These are phyloP conservation scores for Tyto alba DNA, from an alignment of 2,113 vertebrate genomes.

Conservation along the genomic window DNA sequence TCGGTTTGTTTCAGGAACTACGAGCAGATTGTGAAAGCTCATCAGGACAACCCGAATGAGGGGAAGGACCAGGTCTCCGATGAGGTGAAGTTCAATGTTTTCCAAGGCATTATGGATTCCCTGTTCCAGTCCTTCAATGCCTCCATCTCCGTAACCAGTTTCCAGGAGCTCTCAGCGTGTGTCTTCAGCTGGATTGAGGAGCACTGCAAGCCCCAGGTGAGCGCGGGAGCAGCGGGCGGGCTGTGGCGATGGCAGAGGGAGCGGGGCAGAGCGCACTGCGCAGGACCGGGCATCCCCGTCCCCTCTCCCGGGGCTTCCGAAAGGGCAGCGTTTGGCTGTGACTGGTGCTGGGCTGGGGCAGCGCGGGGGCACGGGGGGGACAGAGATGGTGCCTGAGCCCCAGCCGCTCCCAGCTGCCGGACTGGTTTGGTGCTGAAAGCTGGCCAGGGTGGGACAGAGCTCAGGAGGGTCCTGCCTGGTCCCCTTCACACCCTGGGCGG, in stretches of 20 bases:
- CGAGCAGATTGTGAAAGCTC: constrained; percentile 96
- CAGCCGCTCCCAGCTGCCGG: neutral
- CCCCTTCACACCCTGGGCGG: too few species aligned
- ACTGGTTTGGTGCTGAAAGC: neutral
- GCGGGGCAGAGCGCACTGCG: neutral
- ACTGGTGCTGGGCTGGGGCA: neutral
- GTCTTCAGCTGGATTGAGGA: constrained; percentile 99
- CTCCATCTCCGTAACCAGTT: constrained; percentile 88
- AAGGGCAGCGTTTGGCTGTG: neutral
- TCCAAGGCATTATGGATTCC: constrained; percentile 97
- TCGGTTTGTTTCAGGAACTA: constrained; percentile 83
- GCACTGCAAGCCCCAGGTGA: constrained; percentile 96
- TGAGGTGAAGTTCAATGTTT: constrained; percentile 94
- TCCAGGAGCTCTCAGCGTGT: constrained; percentile 94
- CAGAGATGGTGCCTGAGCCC: accelerated
- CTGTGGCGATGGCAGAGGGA: neutral
- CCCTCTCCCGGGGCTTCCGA: neutral
- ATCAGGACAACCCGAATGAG: constrained; percentile 91
- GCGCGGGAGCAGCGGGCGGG: neutral
- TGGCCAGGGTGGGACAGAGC: neutral
- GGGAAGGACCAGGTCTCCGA: constrained; percentile 92
- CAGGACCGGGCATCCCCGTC: too few species aligned
- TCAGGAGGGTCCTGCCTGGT: neutral
- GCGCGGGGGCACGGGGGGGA: accelerated
- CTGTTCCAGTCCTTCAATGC: constrained; percentile 93